Conservation (phyloP, 2,888 invertebrate genomes). For the Morpho achilles region DNA sequence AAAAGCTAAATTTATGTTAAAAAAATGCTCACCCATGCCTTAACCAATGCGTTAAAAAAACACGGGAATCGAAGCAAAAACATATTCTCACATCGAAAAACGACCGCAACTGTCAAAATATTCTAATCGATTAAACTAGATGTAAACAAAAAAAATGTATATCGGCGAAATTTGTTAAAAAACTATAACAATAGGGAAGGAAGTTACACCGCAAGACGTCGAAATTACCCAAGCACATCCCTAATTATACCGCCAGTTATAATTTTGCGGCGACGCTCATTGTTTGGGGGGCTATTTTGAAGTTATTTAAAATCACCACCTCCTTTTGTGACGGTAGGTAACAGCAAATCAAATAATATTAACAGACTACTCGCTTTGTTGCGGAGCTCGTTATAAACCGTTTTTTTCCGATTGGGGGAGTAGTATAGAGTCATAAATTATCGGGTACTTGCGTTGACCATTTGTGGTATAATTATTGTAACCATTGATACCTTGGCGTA, state of each 20-base stretch:
- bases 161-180: constrained; percentile 37
- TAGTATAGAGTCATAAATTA: constrained; percentile 45
- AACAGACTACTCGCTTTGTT: constrained; percentile 44
- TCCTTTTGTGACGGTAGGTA: constrained; percentile 27
- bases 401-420: constrained; percentile 35
- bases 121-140: constrained; percentile 70
- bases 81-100: constrained; percentile 44
- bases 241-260: constrained; percentile 67
- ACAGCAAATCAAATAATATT: constrained; percentile 51
- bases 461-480: constrained; percentile 8
- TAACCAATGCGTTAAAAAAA: not conserved
- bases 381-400: constrained; percentile 47
- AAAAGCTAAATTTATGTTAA: too few species aligned
- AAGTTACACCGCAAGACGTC: constrained; percentile 67
- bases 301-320: constrained; percentile 51
- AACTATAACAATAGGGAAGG: constrained; percentile 66
- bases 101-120: constrained; percentile 73
- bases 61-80: constrained; percentile 41
- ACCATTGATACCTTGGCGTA: too few species aligned
- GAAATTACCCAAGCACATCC: constrained; percentile 59
- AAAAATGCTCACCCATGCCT: too few species aligned
- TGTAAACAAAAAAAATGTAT: constrained; percentile 35
- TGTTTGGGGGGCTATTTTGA: constrained; percentile 36
- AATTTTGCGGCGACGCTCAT: constrained; percentile 59
- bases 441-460: constrained; percentile 32